Percentiles rank a stretch among this genome's conserved stretches.
These are phyloP conservation scores for Lamellibrachia columna DNA, from an alignment of 2,888 invertebrate genomes.

Conservation along the genomic window DNA sequence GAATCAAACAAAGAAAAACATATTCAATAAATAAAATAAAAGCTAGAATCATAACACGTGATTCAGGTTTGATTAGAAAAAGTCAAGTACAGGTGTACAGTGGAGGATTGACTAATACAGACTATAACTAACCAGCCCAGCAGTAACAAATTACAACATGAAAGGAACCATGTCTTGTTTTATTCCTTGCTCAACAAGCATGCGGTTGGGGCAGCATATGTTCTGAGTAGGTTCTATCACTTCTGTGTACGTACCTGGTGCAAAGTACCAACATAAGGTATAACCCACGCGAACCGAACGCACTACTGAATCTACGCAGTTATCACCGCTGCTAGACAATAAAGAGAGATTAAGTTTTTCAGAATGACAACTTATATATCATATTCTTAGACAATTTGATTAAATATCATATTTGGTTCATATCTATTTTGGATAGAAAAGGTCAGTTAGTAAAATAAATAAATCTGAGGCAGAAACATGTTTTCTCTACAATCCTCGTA, in stretches of 20 bases:
- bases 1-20: background rate
- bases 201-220: background rate
- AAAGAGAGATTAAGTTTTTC: background rate
- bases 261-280: background rate
- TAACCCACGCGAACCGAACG: background rate
- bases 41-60: background rate
- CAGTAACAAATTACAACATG: background rate
- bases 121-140: background rate
- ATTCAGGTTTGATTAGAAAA: background rate
- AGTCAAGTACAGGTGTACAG: background rate
- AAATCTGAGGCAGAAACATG: too few species aligned
- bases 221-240: background rate
- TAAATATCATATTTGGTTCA: background rate
- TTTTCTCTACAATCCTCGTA: too few species aligned
- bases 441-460: too few species aligned
- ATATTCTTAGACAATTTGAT: background rate
- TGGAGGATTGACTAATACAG: background rate
- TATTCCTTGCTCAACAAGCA: background rate
- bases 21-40: background rate
- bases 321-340: background rate
- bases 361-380: background rate
- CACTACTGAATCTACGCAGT: background rate
- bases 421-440: too few species aligned
- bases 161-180: background rate
- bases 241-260: background rate